Evolutionary conservation across 2,888 invertebrate species (phyloP).

Genomic region (Antheraea yamamai): DNA sequence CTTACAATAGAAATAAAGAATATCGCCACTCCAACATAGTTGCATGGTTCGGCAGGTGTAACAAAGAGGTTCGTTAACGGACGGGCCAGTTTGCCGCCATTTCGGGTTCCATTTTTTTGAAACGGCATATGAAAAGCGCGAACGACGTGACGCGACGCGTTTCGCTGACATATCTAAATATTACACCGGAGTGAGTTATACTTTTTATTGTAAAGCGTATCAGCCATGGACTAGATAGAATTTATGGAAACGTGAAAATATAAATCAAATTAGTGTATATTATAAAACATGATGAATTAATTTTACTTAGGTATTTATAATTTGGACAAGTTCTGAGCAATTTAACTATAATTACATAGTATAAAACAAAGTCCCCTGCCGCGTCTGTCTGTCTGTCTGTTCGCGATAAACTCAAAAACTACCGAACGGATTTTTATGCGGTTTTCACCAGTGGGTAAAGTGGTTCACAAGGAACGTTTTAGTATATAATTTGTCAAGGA

Average conservation of each 20-base stretch:
- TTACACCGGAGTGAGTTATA: not conserved
- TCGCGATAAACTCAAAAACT: no score
- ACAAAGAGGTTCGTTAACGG: conserved; percentile 75
- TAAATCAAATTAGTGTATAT: not conserved
- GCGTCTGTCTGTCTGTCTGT: no score
- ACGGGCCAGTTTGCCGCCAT: conserved; percentile 43
- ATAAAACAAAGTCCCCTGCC: no score
- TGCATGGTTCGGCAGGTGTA: conserved; percentile 52
- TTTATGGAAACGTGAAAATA: not conserved
- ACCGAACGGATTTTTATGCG: no score
- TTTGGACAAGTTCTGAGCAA: no score
- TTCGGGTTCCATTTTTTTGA: conserved; percentile 45
- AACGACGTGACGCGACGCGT: conserved; percentile 31
- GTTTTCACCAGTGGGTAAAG: no score
- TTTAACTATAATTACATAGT: no score
- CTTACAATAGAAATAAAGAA: not conserved
- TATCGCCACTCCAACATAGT: conserved; percentile 30
- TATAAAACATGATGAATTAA: not conserved
- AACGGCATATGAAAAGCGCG: conserved; percentile 37
- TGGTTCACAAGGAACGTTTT: no score
- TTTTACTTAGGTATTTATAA: not conserved
- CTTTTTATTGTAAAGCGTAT: not conserved
- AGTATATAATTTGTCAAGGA: no score
- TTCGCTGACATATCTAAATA: conserved; percentile 34
- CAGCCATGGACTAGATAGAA: not conserved